phyloP scores from a whole-genome alignment of 2,888 invertebrate genomes.

The Pomacea canaliculata region DNA sequence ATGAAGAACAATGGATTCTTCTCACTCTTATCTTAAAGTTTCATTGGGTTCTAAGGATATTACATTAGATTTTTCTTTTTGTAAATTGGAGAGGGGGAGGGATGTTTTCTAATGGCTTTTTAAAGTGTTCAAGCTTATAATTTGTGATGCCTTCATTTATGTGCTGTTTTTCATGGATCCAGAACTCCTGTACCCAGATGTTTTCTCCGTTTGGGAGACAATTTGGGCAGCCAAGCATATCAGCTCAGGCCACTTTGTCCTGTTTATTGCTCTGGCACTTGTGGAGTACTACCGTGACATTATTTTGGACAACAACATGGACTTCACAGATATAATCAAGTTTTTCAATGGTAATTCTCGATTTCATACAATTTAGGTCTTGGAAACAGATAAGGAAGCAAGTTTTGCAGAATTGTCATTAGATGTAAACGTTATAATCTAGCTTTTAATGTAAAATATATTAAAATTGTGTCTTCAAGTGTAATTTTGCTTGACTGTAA shows the following conservation, averaged over 20 bases:
- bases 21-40: too few relatives aligned
- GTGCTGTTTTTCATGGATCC: slow-evolving; percentile 20
- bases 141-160: too few relatives aligned
- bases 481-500: too few relatives aligned
- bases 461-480: too few relatives aligned
- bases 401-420: not conserved
- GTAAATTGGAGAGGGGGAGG: too few relatives aligned
- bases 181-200: slow-evolving; percentile 92
- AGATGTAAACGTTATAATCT: not conserved
- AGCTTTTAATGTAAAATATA: too few relatives aligned
- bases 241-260: slow-evolving; percentile 88
- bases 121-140: too few relatives aligned
- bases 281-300: slow-evolving; percentile 94
- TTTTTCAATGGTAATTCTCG: slow-evolving; percentile 89
- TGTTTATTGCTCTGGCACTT: slow-evolving; percentile 92
- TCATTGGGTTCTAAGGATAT: too few relatives aligned
- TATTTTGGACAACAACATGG: slow-evolving; percentile 94
- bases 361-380: not conserved
- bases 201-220: slow-evolving; percentile 93
- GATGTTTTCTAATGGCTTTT: too few relatives aligned
- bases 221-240: slow-evolving; percentile 94
- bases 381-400: too few relatives aligned
- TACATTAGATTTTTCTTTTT: too few relatives aligned
- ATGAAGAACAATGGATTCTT: not conserved
- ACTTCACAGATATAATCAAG: slow-evolving; percentile 97